A percentile compares a stretch with the other conserved stretches of the same genome.
Evolutionary conservation across 2,113 vertebrate genomes (phyloP).

Genomic region (Mellivora capensis): DNA sequence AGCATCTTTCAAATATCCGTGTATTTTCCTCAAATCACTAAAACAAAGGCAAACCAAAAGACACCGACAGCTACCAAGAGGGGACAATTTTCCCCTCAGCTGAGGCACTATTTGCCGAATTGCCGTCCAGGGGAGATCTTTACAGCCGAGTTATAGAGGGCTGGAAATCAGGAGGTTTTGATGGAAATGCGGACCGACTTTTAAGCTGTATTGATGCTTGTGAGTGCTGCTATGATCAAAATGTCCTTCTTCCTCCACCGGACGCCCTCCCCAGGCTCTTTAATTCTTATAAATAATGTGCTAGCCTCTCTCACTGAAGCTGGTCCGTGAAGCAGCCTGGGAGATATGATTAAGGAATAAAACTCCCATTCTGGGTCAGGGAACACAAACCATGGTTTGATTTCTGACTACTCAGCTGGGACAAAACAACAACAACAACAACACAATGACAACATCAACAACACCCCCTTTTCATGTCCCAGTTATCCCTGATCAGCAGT

Average conservation of each 20-base stretch:
- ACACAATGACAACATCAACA: background rate
- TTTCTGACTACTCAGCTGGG: slow-evolving; percentile 14
- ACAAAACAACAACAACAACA: background rate
- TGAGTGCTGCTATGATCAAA: slow-evolving; percentile 59
- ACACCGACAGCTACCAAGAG: background rate
- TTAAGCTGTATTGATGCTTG: slow-evolving; percentile 40
- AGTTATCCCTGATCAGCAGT: background rate
- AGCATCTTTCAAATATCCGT: slow-evolving; percentile 47
- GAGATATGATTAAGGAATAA: slow-evolving; percentile 55
- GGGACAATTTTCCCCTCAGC: slow-evolving; percentile 48
- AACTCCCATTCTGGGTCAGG: slow-evolving; percentile 43
- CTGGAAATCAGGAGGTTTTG: slow-evolving; percentile 69
- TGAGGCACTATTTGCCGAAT: slow-evolving; percentile 60
- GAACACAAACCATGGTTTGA: slow-evolving; percentile 4
- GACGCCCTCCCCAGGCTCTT: slow-evolving; percentile 37
- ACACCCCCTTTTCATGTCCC: background rate
- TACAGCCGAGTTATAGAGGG: slow-evolving; percentile 69
- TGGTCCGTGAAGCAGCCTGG: background rate
- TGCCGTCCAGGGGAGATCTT: slow-evolving; percentile 65
- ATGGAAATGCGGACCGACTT: slow-evolving; percentile 66
- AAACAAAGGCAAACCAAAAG: slow-evolving; percentile 65
- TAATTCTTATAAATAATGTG: slow-evolving; percentile 64
- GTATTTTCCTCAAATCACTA: slow-evolving; percentile 53
- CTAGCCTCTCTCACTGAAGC: background rate
- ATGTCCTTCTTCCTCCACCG: background rate